These are phyloP conservation scores for Lucilia sericata DNA, from an alignment of 1,140 invertebrate species.

Conservation along the genomic window DNA sequence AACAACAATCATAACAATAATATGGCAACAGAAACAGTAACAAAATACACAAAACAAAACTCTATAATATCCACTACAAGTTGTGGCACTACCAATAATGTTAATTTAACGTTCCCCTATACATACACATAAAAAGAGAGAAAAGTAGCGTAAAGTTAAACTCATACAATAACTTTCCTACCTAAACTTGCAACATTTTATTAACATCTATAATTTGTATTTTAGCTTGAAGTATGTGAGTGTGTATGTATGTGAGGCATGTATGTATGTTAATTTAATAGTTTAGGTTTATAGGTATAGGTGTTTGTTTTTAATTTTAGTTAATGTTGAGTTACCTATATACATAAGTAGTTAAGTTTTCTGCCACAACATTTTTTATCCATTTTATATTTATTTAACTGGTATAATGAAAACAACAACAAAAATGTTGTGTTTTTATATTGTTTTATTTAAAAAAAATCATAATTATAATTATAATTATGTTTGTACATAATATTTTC, in stretches of 20 bases:
- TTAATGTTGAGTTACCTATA: neutral
- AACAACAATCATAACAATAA: conserved; percentile 39
- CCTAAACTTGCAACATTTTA: conserved; percentile 40
- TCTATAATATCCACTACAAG: neutral
- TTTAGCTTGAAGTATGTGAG: neutral
- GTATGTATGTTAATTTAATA: no score
- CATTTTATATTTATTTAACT: neutral
- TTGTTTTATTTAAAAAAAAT: neutral
- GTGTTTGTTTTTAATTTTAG: neutral
- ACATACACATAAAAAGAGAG: neutral
- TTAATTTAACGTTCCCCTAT: neutral
- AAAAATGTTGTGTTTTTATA: neutral
- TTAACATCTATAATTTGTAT: conserved; percentile 16
- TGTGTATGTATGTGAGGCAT: no score
- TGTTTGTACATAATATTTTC: neutral
- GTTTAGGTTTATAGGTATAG: neutral
- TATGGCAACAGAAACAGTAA: conserved; percentile 1
- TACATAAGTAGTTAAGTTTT: neutral
- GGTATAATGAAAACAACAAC: neutral
- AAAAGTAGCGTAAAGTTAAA: neutral
- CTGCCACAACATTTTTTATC: neutral
- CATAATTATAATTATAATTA: neutral
- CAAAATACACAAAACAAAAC: neutral
- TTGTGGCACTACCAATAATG: neutral
- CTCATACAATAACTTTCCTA: neutral